Percentiles rank a stretch among this genome's conserved stretches.
phyloP scores from a whole-genome alignment of 2,888 invertebrate species.

The Hypolimnas misippus region DNA sequence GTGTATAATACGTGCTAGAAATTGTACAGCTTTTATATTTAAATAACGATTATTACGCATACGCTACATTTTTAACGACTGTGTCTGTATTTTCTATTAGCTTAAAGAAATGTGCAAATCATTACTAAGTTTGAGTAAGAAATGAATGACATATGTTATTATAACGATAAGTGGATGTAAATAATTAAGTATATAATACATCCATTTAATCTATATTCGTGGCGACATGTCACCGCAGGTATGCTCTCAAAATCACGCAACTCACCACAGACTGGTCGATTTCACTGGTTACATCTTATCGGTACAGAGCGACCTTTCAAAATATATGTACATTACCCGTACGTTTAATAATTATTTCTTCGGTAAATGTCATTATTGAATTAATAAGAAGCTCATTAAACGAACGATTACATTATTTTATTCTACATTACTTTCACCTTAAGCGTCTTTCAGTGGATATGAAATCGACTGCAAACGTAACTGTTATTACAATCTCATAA shows the following conservation, averaged over 20 bases:
- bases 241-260: constrained; percentile 64
- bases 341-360: constrained; percentile 39
- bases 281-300: constrained; percentile 63
- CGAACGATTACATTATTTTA: constrained; percentile 31
- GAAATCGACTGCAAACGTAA: constrained; percentile 30
- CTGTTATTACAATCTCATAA: constrained; percentile 32
- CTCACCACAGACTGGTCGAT: constrained; percentile 65
- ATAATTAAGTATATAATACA: neutral
- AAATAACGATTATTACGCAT: too few species aligned
- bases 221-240: constrained; percentile 57
- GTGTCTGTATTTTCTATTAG: too few species aligned
- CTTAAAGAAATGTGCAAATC: too few species aligned
- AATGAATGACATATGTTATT: too few species aligned
- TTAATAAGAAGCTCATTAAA: constrained; percentile 44
- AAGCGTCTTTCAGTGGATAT: constrained; percentile 25
- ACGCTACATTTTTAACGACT: too few species aligned
- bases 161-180: too few species aligned
- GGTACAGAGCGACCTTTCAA: constrained; percentile 43
- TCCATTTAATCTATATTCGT: constrained; percentile 46
- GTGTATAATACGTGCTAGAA: too few species aligned
- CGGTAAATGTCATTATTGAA: constrained; percentile 44
- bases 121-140: too few species aligned
- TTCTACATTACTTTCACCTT: constrained; percentile 40
- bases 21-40: too few species aligned
- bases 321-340: constrained; percentile 43